Evolutionary conservation across 2,113 vertebrate species (phyloP).

Genomic region (Microtus ochrogaster): DNA sequence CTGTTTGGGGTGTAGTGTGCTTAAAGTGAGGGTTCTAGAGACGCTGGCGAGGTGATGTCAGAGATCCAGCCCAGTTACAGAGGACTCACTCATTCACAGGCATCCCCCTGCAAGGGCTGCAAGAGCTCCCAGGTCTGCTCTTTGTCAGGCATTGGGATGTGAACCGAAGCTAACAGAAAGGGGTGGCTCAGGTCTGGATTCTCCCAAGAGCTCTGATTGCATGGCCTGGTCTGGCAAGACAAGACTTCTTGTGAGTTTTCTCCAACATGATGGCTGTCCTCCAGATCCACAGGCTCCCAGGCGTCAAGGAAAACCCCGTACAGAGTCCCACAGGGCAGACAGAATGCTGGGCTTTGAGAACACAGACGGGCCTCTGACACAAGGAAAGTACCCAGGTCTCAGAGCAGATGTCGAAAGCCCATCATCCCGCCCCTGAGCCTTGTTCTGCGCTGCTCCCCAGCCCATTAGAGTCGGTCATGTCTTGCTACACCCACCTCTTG

Average conservation of each 20-base stretch:
- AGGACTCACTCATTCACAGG: neutral
- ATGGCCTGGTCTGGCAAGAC: neutral
- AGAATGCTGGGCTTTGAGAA: neutral
- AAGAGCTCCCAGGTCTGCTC: neutral
- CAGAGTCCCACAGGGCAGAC: neutral
- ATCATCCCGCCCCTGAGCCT: neutral
- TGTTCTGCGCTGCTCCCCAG: neutral
- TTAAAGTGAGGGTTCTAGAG: neutral
- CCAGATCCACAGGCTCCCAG: constrained; percentile 27
- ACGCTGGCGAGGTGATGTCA: neutral
- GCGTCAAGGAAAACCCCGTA: constrained; percentile 56
- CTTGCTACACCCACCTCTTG: neutral
- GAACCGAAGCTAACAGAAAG: neutral
- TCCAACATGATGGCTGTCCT: constrained; percentile 17
- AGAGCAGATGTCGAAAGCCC: neutral
- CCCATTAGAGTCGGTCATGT: neutral
- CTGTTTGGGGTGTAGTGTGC: neutral
- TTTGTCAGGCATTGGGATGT: neutral
- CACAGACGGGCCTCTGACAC: neutral
- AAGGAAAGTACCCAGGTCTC: constrained; percentile 5
- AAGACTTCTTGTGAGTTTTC: constrained; percentile 27
- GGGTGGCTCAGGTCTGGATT: neutral
- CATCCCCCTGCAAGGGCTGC: neutral
- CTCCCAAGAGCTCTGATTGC: neutral
- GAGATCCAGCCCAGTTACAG: neutral